These are phyloP conservation scores for Todiramphus chloris DNA, from an alignment of 2,113 vertebrate genomes.

Conservation along the genomic window DNA sequence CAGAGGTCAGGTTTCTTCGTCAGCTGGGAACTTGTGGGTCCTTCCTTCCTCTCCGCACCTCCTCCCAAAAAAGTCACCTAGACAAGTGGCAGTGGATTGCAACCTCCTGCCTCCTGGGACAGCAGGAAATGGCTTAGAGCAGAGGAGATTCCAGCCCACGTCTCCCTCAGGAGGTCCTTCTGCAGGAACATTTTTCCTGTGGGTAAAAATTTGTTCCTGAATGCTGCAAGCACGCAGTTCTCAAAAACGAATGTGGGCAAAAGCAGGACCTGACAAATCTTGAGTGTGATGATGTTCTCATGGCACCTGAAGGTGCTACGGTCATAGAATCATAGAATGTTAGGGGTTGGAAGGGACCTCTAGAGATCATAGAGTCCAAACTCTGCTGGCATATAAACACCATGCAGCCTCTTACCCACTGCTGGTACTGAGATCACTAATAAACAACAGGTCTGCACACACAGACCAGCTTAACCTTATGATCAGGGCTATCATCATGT, in stretches of 20 bases:
- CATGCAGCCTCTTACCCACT: too few relatives aligned
- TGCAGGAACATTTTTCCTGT: not conserved
- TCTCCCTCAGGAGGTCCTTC: not conserved
- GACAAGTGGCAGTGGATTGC: not conserved
- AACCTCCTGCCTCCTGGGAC: not conserved
- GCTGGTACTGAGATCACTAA: too few relatives aligned
- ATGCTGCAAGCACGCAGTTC: not conserved
- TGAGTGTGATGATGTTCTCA: not conserved
- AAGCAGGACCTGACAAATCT: not conserved
- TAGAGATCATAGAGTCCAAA: too few relatives aligned
- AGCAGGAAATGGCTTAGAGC: not conserved
- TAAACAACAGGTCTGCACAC: too few relatives aligned
- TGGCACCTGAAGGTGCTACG: not conserved
- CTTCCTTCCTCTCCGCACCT: slow-evolving; percentile 14
- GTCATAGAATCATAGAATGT: too few relatives aligned
- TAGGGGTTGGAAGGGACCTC: too few relatives aligned
- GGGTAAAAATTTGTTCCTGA: not conserved
- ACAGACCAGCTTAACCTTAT: too few relatives aligned
- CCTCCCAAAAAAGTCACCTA: not conserved
- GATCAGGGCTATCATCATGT: too few relatives aligned
- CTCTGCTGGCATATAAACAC: too few relatives aligned
- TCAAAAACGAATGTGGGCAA: rapidly evolving
- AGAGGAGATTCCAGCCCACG: slow-evolving; percentile 14
- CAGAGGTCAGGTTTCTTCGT: not conserved
- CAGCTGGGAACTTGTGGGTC: not conserved